These are phyloP conservation scores for Hypena proboscidalis DNA, from an alignment of 2,888 invertebrate species.

Conservation along the genomic window DNA sequence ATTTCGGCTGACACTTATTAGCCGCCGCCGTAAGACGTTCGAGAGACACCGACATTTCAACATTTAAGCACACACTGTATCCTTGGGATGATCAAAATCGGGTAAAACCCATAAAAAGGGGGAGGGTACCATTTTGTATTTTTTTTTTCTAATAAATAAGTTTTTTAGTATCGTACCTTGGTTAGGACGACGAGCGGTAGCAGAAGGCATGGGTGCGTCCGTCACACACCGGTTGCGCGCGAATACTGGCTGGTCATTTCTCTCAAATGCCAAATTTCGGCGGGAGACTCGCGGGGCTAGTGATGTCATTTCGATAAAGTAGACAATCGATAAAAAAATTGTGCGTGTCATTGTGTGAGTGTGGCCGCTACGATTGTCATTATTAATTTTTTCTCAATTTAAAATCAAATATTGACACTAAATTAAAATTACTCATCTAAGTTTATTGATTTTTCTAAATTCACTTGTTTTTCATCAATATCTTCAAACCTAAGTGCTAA, in stretches of 20 bases:
- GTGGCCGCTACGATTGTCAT: no score
- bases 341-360: slow-evolving; percentile 8
- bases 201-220: slow-evolving; percentile 57
- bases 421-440: no score
- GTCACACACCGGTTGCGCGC: slow-evolving; percentile 67
- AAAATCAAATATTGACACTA: no score
- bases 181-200: slow-evolving; percentile 46
- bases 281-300: slow-evolving; percentile 53
- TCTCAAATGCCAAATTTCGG: slow-evolving; percentile 50
- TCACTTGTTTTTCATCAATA: no score
- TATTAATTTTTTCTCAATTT: no score
- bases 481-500: no score
- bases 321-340: slow-evolving; percentile 49
- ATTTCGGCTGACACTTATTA: slow-evolving; percentile 24
- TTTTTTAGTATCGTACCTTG: slow-evolving; percentile 63
- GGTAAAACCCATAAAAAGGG: no score
- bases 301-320: no score
- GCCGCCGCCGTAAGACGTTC: slow-evolving; percentile 12
- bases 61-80: slow-evolving; percentile 3
- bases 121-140: no score
- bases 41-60: slow-evolving; percentile 4
- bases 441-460: no score
- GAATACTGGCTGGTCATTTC: slow-evolving; percentile 57
- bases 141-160: slow-evolving; percentile 26
- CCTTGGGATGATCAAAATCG: no score